Base-by-base conservation (phyloP, 2,113 vertebrate species). In the Syrrhaptes paradoxus region DNA sequence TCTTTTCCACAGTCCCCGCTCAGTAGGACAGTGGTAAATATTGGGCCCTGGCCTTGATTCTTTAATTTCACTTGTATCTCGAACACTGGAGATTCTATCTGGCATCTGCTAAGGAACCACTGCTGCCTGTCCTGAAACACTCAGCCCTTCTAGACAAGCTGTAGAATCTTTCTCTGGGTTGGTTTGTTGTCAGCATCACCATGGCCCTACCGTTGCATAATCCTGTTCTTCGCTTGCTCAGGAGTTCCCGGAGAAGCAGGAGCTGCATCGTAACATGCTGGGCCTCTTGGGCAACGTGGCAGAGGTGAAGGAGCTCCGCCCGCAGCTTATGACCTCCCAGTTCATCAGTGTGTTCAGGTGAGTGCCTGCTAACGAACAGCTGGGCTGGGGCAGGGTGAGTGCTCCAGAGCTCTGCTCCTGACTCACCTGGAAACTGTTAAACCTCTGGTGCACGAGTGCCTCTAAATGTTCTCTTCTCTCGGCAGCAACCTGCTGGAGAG, bases 161-260 rank as follows among this genome's bases (percentile, higher is more conserved):
- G n/a, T 32, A 34, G 29, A 55, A 10, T 18, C 36, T 65, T 61
- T 36, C 46, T 65, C 34, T 41, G 45, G n/a, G 1, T 13, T 7
- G 65, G 19, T 24, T 55, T 31, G 9, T 82, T 93, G 55, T 75
- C 29, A 43, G 28, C 18, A 5, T 54, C 20, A 15, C 61, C 9
- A 3, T 3, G 3, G 21, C n/a, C n/a, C 48, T 72, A 0, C 41
- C 31, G 51, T 34, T 77, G 21, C 45, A 10, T 43, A 85, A 81
- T 29, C 43, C 38, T 61, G 34, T 78, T 51, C 79, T 74, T 93
- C 65, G 2, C 82, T 90, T 74, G 34, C n/a, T 17, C 87, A 99
- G 99, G 99, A 99, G 89, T 99, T 99, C 97, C 99, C 99, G 65
- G 99, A 99, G 95, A 99, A 99, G 73, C 99, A 99, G 97, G 99